These are phyloP conservation scores for Mormyrus iriodes DNA, from an alignment of 2,113 vertebrate genomes.

Conservation along the genomic window DNA sequence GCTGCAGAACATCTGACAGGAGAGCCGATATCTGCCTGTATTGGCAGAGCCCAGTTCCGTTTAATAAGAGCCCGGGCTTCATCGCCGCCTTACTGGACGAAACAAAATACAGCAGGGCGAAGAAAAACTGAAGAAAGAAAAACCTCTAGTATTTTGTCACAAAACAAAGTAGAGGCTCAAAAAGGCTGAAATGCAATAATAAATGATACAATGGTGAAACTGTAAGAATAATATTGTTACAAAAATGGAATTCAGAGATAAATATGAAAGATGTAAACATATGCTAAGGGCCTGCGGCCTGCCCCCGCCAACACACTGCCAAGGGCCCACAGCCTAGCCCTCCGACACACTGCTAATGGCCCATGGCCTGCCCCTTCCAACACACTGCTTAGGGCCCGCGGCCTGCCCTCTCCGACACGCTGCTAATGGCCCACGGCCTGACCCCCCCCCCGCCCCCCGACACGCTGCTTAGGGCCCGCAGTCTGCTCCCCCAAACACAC, in stretches of 20 bases:
- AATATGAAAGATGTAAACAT: not conserved
- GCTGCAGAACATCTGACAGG: not conserved
- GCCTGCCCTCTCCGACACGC: too few relatives aligned
- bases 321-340: too few relatives aligned
- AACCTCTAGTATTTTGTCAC: conserved; percentile 5
- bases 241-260: not conserved
- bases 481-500: not conserved
- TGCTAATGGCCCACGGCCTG: too few relatives aligned
- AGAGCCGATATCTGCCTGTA: not conserved
- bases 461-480: too few relatives aligned
- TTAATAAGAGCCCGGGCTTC: not conserved
- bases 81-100: too few relatives aligned
- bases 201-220: not conserved
- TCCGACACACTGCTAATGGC: too few relatives aligned
- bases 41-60: not conserved
- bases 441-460: too few relatives aligned
- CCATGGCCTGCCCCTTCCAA: too few relatives aligned
- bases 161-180: not conserved
- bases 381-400: too few relatives aligned
- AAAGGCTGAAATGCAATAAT: not conserved
- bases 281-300: not conserved
- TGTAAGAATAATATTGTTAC: not conserved
- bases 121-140: not conserved
- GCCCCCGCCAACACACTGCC: too few relatives aligned
- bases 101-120: not conserved